Evolutionary conservation across 2,888 invertebrate genomes (phyloP), one percentile per base, ranked within the genome.

Genomic region (Cyclophora punctaria): DNA sequence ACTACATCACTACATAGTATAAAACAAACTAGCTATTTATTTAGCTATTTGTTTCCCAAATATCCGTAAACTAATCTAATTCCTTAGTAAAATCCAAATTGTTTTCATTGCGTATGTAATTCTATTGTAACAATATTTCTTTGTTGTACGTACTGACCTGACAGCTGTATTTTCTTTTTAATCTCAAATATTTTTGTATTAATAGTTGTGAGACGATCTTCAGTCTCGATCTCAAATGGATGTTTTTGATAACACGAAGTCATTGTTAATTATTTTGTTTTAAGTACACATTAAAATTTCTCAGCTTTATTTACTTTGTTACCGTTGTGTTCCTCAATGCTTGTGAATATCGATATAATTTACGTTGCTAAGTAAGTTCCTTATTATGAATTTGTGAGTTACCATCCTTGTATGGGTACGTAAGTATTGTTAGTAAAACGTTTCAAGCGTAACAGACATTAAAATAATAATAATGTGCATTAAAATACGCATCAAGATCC

Each of bases 81-180:
- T 20, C 20, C 20, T 20, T 20, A 20, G 20, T 20, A 20, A 20
- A 20, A 20, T 20, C 20, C 20, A 20, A 20, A 20, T 20, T 20
- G 20, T 20, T 20, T 20, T 20, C 20, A 20, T 20, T 20, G 20
- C 20, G 2, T 20, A 20, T 20, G 20, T 20, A 20, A 20, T 20
- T 20, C 20, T 20, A 20, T 20, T 20, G 20, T 20, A 20, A 20
- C 20, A 20, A 20, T 20, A 1, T n/a, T 20, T 20, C 20, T 20
- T 20, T 20, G 20, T 20, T 20, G 20, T 35, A 46, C 6, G 3
- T 45, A 46, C 37, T 6, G 47, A 95, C 95, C 96, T 75, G 95
- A 94, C 57, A 96, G 78, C 66, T 95, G 93, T 74, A 96, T 95
- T 80, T 95, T 95, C 84, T 95, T 96, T 80, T 95, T 96, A 51